Base-by-base conservation (phyloP, 1,140 invertebrate species). In the Psilanteris sp. region DNA sequence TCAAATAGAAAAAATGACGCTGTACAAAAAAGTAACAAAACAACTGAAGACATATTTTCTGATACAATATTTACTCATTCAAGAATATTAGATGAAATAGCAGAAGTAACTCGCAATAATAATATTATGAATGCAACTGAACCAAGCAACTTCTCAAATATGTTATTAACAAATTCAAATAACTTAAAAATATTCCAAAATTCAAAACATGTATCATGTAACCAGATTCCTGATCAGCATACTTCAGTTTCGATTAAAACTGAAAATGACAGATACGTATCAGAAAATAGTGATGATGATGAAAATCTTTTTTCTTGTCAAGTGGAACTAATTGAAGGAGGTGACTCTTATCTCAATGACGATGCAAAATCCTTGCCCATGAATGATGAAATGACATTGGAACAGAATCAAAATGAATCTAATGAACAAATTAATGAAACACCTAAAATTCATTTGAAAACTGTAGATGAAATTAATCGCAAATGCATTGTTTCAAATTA, bases 391-490 rank as follows among this genome's bases (percentile, higher is more conserved):
- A 52, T 9, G 0, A n/a, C 13, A 0, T 11, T 22, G 0, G 10
- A 61, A 20, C 29, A 46, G 18, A 26, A 39, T 0, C 15, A 31
- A 46, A 34, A 29, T 18, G 8, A 22, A 6, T 4, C 2, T 1
- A 7, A 15, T 10, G 4, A 41, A 0, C 18, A 26, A 18, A n/a
- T n/a, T n/a, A 27, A 5, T 1, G 18, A 68, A 41, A 3, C 16
- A 4, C 68, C 68, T 0, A 73, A 73, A 44, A 73, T 73, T 22
- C 59, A 66, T 27, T 13, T 73, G n/a, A 64, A 73, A 66, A 73
- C 68, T 16, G 68, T 73, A 3, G 68, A 73, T 14, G 68, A 73
- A 24, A 64, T 73, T 1, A 64, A 73, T 7, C 11, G 59, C n/a
- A 73, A 73, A 24, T 57, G 59, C 3, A 16, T 57, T n/a, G 52